Base-by-base conservation (phyloP, 1,140 invertebrate species). In the Drosophila pseudoananassae region DNA sequence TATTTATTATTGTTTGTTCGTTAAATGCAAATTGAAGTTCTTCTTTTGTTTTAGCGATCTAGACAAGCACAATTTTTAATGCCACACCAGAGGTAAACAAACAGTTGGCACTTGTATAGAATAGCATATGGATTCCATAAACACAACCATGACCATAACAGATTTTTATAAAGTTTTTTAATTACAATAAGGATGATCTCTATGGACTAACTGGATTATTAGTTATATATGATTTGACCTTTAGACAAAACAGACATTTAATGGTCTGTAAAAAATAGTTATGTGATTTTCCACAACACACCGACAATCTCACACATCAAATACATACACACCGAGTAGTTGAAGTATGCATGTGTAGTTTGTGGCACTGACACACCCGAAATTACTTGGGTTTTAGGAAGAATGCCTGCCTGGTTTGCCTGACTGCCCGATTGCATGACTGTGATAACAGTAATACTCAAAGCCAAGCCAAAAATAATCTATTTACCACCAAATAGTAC, bases 341-440 rank as follows among this genome's bases (percentile, higher is more conserved):
- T 71, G 71, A 65, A 61, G 59, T 68, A 76, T 76, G 81, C 81
- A 84, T 87, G 81, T 57, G 78, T 64, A 76, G 61, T 59, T 60
- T 25, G 38, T 60, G 55, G 53, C 61, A 74, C 69, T 54, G 38
- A 73, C 49, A 63, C 59, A 63, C 56, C 49, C 53, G 66, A 46
- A 14, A 12, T 9, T 45, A 55, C 15, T 33, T 50, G 25, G 50
- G 49, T 66, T 40, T 43, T 80, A 55, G 51, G 56, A 64, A 78
- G 76, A 51, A 78, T 82, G 70, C 64, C 64, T 78, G 83, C 74
- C 68, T 50, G 70, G 50, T 78, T 77, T 76, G 74, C 73, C 74
- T 77, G 74, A 61, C 50, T 82, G 78, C 82, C 82, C 70, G 78
- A 88, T 61, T 87, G 82, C 78, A 78, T 88, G 78, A 51, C 53